phyloP scores from a whole-genome alignment of 1,140 invertebrate species.

The Zaprionus ghesquierei region DNA sequence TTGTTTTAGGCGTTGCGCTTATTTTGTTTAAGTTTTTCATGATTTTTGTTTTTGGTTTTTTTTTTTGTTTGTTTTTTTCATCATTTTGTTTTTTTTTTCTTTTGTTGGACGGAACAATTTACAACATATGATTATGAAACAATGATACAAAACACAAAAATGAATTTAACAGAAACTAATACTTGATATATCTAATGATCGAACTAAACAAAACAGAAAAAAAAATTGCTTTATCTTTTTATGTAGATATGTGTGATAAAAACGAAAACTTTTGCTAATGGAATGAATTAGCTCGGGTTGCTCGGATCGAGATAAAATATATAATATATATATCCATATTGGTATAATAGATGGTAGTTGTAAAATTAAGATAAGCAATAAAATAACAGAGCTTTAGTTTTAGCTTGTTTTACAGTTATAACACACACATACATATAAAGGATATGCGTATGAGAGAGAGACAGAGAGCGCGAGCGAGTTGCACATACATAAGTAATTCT shows the following conservation, averaged over 20 bases:
- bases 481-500: slow-evolving; percentile 15
- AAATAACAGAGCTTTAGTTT: slow-evolving; percentile 18
- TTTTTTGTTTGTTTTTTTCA: slow-evolving; percentile 19
- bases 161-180: slow-evolving; percentile 58
- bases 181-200: slow-evolving; percentile 54
- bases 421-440: slow-evolving; percentile 36
- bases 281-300: slow-evolving; percentile 60
- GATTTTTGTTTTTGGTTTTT: slow-evolving; percentile 36
- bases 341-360: background rate
- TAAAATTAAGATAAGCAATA: background rate
- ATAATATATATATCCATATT: slow-evolving; percentile 3
- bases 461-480: slow-evolving; percentile 26
- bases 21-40: slow-evolving; percentile 13
- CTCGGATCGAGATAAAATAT: background rate
- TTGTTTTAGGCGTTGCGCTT: slow-evolving; percentile 24
- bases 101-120: slow-evolving; percentile 80
- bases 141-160: slow-evolving; percentile 45
- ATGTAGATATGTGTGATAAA: slow-evolving; percentile 4
- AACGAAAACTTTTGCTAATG: slow-evolving; percentile 61
- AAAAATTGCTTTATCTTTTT: slow-evolving; percentile 16
- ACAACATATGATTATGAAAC: slow-evolving; percentile 81
- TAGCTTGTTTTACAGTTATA: slow-evolving; percentile 28
- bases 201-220: slow-evolving; percentile 24
- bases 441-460: slow-evolving; percentile 23
- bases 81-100: slow-evolving; percentile 37